These are phyloP conservation scores for Pedetes capensis DNA, from an alignment of 2,113 vertebrate genomes.

Conservation along the genomic window DNA sequence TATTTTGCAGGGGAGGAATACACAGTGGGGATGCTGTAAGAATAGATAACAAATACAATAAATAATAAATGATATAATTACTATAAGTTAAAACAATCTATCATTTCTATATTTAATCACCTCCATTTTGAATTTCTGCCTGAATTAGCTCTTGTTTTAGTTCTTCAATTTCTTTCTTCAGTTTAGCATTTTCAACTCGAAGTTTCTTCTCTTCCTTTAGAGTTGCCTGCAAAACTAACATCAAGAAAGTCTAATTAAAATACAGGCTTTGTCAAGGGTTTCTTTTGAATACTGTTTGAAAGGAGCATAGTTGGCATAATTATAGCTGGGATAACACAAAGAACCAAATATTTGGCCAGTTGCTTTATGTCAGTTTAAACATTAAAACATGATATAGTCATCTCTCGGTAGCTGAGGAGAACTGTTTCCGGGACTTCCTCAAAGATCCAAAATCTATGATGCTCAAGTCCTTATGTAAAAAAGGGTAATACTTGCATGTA, in stretches of 20 bases:
- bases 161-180: slow-evolving; percentile 95
- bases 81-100: not conserved
- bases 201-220: slow-evolving; percentile 96
- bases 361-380: not conserved
- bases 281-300: slow-evolving; percentile 7
- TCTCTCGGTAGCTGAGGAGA: not conserved
- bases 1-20: not conserved
- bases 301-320: not conserved
- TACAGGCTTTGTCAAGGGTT: not conserved
- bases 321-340: not conserved
- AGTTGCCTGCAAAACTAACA: slow-evolving; percentile 91
- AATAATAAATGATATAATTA: not conserved
- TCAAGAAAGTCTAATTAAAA: slow-evolving; percentile 51
- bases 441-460: not conserved
- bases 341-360: not conserved
- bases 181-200: slow-evolving; percentile 94
- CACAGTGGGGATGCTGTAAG: not conserved
- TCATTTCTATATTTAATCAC: slow-evolving; percentile 77
- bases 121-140: slow-evolving; percentile 94
- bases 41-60: not conserved
- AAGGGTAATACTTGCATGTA: not conserved
- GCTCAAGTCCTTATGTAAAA: not conserved
- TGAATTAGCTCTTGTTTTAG: slow-evolving; percentile 92
- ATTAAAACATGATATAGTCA: not conserved
- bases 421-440: not conserved